Base-by-base conservation (phyloP, 2,113 vertebrate genomes). In the Peucedramus taeniatus region DNA sequence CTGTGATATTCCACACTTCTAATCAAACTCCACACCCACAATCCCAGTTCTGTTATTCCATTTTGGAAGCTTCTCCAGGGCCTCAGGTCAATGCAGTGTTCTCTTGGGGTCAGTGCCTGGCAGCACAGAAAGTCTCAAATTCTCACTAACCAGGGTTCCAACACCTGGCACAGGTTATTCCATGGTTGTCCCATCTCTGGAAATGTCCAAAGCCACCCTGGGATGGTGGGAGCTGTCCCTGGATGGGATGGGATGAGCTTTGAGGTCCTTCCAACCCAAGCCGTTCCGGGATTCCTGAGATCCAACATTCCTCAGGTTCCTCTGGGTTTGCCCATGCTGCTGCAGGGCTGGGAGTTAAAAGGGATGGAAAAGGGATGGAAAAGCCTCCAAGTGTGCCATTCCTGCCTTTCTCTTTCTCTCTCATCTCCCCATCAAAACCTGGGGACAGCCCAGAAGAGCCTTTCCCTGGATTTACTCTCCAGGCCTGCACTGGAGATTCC, bases 391-490 rank as follows among this genome's bases (percentile, higher is more conserved):
- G 2, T 23, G 23, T 9, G 10, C 22, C 39, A 24, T 24, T 61
- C 22, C 51, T 47, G 33, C 61, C 27, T 12, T 33, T 45, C 60
- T 9, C 21, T n/a, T n/a, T n/a, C n/a, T n/a, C n/a, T n/a, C n/a
- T n/a, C 6, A 11, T 22, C 3, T 6, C 42, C 10, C n/a, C n/a
- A n/a, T n/a, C n/a, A n/a, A n/a, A n/a, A 4, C 23, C 28, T 16
- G 27, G 16, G 37, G 47, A 30, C 44, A 40, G 2, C 8, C 27
- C 28, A 40, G 21, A 2, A 1, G 49, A 89, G 45, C 13, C 22
- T 39, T 51, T 54, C 44, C 53, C 26, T 60, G 54, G 26, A 23
- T 65, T 65, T 40, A 5, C 9, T 15, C 35, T 4, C 31, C 60
- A 28, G 49, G 49, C 49, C 49, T 50, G 49, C 50, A 28, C 50